Evolutionary conservation across 2,797 vertebrate species (phyloP), one percentile per base, ranked within the genome.

Genomic region (Pipistrellus pygmaeus): DNA sequence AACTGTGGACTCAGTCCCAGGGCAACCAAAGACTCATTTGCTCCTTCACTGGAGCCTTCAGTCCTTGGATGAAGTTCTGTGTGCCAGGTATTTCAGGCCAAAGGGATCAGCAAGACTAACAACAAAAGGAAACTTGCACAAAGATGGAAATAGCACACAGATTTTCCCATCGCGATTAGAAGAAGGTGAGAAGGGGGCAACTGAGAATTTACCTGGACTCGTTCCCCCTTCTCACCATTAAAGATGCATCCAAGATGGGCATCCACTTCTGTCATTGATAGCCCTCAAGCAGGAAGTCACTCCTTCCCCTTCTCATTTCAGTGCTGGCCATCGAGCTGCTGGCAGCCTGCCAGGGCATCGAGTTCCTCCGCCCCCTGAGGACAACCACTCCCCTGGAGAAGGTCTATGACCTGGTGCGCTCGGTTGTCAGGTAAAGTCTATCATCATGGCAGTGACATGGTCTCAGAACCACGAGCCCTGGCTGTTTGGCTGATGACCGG

Each of bases 331-430:
- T 99, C 21, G 99, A 99, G 98, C 98, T 99, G 53, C 97, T 99
- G 0, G 99, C 99, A 0, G 99, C 99, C 96, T 99, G 99, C 98
- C 99, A 99, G 98, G 99, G 99, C 85, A 99, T 99, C 4, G 99
- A 99, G 98, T 99, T 99, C 97, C 99, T 99, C 85, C 99, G 99
- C 90, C 99, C 99, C 68, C 98, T 99, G 89, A 99, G 97, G 91
- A 99, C 99, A 0, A 99, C 99, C 25, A 99, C 99, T 81, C 99
- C 99, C 41, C 97, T 99, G 98, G 99, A 99, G 98, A 99, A 99
- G 98, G 99, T 99, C 98, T 99, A 99, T 0, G 99, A 99, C 97
- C 99, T 99, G 92, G 99, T 99, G 97, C 99, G 99, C 95, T 98
- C 98, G 0, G 98, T 99, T 85, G 99, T 99, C 97, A 99, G 99